Conservation (phyloP, 2,888 invertebrate genomes). For the Temnothorax ravouxi region DNA sequence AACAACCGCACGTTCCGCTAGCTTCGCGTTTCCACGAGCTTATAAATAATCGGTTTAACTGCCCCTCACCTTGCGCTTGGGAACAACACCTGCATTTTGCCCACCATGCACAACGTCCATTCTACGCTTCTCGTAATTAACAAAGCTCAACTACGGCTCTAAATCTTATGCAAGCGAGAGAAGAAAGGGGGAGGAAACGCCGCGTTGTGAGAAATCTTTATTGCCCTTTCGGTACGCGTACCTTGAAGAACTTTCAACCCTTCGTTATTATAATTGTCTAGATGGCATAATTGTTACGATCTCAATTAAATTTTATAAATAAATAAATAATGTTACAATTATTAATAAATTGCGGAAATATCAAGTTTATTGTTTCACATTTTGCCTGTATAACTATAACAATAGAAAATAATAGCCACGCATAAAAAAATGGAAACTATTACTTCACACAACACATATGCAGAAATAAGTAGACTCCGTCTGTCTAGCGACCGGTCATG, state of each 20-base stretch:
- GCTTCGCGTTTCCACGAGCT: conserved; percentile 23
- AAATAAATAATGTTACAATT: conserved; percentile 3
- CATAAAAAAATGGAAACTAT: background rate
- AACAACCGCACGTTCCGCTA: conserved; percentile 52
- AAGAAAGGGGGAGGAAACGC: background rate
- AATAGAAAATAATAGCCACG: background rate
- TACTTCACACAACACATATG: background rate
- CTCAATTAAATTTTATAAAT: background rate
- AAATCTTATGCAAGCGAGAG: conserved; percentile 7
- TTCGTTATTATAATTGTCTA: background rate
- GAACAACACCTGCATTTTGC: conserved; percentile 2
- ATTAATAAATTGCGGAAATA: background rate
- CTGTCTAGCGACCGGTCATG: background rate
- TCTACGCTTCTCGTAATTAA: conserved; percentile 53
- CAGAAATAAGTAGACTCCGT: background rate
- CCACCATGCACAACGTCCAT: conserved; percentile 30
- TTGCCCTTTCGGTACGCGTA: background rate
- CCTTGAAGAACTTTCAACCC: background rate
- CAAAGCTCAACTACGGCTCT: background rate
- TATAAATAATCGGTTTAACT: conserved; percentile 43
- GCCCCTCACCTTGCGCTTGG: background rate
- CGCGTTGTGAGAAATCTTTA: conserved; percentile 27
- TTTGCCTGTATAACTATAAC: background rate
- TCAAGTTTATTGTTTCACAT: background rate
- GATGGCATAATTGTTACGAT: background rate